These are phyloP conservation scores for Aproaerema taeniolella DNA, from an alignment of 2,888 invertebrate species.

Conservation along the genomic window DNA sequence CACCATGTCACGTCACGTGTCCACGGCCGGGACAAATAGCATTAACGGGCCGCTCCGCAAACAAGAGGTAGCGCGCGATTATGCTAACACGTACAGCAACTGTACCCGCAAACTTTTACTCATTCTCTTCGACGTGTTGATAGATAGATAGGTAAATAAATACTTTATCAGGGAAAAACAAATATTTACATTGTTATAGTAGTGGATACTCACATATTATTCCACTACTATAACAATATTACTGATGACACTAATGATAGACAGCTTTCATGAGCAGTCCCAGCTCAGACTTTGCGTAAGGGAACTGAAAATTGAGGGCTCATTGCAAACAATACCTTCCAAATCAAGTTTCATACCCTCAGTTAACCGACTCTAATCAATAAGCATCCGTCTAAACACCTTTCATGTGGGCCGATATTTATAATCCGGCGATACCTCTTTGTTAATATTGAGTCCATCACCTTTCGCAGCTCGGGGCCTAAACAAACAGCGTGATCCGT, in stretches of 20 bases:
- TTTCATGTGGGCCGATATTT: slow-evolving; percentile 37
- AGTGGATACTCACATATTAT: too few species aligned
- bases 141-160: too few species aligned
- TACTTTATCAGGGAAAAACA: too few species aligned
- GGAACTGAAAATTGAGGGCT: too few species aligned
- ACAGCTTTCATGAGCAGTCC: too few species aligned
- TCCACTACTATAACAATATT: too few species aligned
- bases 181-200: too few species aligned
- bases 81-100: slow-evolving; percentile 45
- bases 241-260: too few species aligned
- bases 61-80: slow-evolving; percentile 59
- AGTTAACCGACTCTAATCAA: slow-evolving; percentile 21
- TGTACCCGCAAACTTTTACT: slow-evolving; percentile 38
- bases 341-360: slow-evolving; percentile 13
- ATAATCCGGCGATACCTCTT: slow-evolving; percentile 44
- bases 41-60: slow-evolving; percentile 62
- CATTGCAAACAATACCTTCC: slow-evolving; percentile 12
- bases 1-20: slow-evolving; percentile 56
- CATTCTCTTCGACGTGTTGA: slow-evolving; percentile 41
- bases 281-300: too few species aligned
- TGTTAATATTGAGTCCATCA: slow-evolving; percentile 64
- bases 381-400: slow-evolving; percentile 33
- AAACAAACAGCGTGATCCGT: slow-evolving; percentile 71
- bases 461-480: slow-evolving; percentile 58
- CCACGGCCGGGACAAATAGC: slow-evolving; percentile 61